phyloP scores from a whole-genome alignment of 2,888 invertebrate genomes.

The Mimas tiliae region DNA sequence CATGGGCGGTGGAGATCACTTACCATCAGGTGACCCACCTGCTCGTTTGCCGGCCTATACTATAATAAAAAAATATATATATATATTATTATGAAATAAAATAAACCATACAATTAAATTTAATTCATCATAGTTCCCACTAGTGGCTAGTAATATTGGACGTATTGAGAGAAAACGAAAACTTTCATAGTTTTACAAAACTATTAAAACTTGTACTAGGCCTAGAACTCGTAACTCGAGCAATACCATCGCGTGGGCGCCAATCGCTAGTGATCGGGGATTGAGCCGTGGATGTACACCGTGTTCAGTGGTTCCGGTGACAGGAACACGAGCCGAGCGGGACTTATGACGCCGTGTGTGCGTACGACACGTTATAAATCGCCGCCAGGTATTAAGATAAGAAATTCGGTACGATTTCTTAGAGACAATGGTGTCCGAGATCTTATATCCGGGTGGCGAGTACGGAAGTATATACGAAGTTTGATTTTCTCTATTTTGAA shows the following conservation, averaged over 20 bases:
- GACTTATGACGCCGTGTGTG: conserved; percentile 45
- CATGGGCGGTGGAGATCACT: no score
- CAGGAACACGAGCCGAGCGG: conserved; percentile 46
- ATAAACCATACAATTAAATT: no score
- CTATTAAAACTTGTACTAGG: no score
- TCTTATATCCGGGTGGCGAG: background rate
- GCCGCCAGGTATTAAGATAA: conserved; percentile 57
- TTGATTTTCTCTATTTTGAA: no score
- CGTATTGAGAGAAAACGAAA: no score
- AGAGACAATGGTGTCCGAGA: background rate
- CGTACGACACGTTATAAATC: conserved; percentile 51
- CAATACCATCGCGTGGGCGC: conserved; percentile 43
- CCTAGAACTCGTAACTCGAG: conserved; percentile 54
- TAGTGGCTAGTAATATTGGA: no score
- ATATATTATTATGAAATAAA: no score
- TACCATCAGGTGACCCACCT: no score
- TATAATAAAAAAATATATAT: no score
- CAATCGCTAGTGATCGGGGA: conserved; percentile 1
- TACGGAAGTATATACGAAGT: background rate
- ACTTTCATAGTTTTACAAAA: no score
- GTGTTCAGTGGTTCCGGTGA: conserved; percentile 47
- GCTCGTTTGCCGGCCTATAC: no score
- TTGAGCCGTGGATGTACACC: conserved; percentile 31
- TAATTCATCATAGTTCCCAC: no score
- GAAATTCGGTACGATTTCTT: conserved; percentile 29